These are phyloP conservation scores for Digitonthophagus gazella DNA, from an alignment of 2,888 invertebrate species.

Conservation along the genomic window DNA sequence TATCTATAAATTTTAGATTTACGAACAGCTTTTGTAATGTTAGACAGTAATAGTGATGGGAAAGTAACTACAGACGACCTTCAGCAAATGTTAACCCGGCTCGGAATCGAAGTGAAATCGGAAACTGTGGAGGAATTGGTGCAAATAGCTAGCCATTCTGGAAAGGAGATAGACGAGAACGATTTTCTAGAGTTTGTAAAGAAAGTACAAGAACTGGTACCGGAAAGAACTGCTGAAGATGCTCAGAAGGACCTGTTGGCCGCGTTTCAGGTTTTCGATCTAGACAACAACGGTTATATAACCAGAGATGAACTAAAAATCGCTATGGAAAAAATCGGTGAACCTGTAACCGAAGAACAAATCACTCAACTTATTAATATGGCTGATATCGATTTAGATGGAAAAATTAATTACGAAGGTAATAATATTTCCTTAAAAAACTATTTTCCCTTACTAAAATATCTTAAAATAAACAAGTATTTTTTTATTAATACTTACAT, in stretches of 20 bases:
- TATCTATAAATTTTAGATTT: slow-evolving; percentile 58
- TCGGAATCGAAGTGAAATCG: slow-evolving; percentile 73
- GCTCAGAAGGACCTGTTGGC: slow-evolving; percentile 78
- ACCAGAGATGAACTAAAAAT: slow-evolving; percentile 74
- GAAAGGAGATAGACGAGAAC: slow-evolving; percentile 72
- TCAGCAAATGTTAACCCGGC: slow-evolving; percentile 74
- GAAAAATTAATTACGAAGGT: slow-evolving; percentile 82
- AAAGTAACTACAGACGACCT: slow-evolving; percentile 72
- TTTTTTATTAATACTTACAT: neutral
- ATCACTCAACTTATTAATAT: slow-evolving; percentile 70
- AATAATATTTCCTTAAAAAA: slow-evolving; percentile 28
- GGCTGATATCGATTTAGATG: slow-evolving; percentile 77
- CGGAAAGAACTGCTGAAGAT: slow-evolving; percentile 61
- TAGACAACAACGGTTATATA: slow-evolving; percentile 87
- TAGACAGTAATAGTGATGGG: slow-evolving; percentile 77
- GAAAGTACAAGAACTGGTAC: slow-evolving; percentile 68
- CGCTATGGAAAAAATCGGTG: slow-evolving; percentile 82
- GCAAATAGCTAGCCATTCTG: slow-evolving; percentile 62
- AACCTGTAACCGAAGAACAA: slow-evolving; percentile 72
- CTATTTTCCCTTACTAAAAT: neutral
- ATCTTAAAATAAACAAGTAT: neutral
- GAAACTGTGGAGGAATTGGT: slow-evolving; percentile 72
- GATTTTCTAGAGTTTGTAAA: slow-evolving; percentile 78
- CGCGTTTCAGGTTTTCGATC: slow-evolving; percentile 87
- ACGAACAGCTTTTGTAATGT: slow-evolving; percentile 72